Base-by-base conservation (phyloP, 1,140 invertebrate genomes). In the Lepidurus apus region DNA sequence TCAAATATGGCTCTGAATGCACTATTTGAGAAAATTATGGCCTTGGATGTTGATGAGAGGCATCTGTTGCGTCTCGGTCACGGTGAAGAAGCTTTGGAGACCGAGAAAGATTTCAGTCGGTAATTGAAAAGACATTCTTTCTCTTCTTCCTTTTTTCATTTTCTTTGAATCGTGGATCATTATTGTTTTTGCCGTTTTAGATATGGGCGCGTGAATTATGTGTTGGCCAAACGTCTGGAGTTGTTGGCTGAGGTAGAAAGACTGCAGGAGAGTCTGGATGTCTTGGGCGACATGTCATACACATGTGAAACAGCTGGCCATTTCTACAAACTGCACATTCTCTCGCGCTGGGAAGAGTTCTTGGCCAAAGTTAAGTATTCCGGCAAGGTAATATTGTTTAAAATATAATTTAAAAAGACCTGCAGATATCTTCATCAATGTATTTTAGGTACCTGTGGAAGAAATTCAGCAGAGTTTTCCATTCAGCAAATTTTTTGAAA, bases 1-100 rank as follows among this genome's bases (percentile, higher is more conserved):
- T 99, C 97, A 21, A 99, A 99, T 91, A 98, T 99, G 87, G 98
- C 98, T 0, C 87, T 99, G 21, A 99, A 99, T 90, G 98, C 99
- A 85, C 87, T 99, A 44, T 99, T 99, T 87, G 98, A 99, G 85
- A 99, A 99, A 86, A 99, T 99, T 81, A 99, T 99, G 87, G 92
- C 93, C 7, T 85, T 99, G 65, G 98, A 99, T 84, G 95, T 99
- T 77, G 98, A 99, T 83, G 98, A 99, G 84, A 87, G 98, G 4
- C 98, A 99, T 91, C 87, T 99, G 76, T 85, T 99, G 43, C 96
- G 98, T 93, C 88, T 99, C n/a, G 97, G 98, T 85, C 98, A 99
- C 84, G 98, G 98, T 75, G 98, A 99, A 86, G 97, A 99, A 85
- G 94, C 95, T 2, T 85, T 99, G 8, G 98, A 99, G 84, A 99